Percentiles rank a stretch among this genome's conserved stretches.
phyloP scores from a whole-genome alignment of 2,888 invertebrate genomes.

The Eumacrocentrus americanus region DNA sequence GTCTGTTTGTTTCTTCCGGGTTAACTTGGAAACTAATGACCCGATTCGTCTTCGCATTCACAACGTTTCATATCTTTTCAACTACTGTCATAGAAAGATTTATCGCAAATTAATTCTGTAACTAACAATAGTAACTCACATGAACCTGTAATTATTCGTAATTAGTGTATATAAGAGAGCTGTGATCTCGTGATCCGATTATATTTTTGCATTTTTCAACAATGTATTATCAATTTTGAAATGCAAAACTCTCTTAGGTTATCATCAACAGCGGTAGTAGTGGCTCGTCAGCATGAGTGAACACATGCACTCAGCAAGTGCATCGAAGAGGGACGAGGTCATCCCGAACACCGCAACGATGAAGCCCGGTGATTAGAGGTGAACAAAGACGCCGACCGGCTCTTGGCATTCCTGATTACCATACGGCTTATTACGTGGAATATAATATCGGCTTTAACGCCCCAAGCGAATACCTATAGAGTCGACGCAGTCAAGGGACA shows the following conservation, averaged over 20 bases:
- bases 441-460: constrained; percentile 43
- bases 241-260: no score
- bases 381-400: constrained; percentile 45
- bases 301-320: not conserved
- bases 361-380: constrained; percentile 37
- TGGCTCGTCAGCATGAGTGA: no score
- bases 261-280: no score
- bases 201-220: not conserved
- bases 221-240: not conserved
- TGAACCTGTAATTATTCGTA: not conserved
- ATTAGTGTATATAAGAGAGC: not conserved
- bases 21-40: no score
- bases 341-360: constrained; percentile 1
- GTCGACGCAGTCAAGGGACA: no score
- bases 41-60: no score
- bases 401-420: constrained; percentile 46
- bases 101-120: constrained; percentile 8
- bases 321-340: constrained; percentile 8
- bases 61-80: no score
- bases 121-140: not conserved
- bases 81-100: no score
- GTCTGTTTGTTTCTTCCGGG: no score
- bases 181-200: not conserved
- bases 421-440: constrained; percentile 46
- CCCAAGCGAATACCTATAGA: constrained; percentile 20